These are phyloP conservation scores for Napeogenes inachia DNA, from an alignment of 2,888 invertebrate genomes.

Conservation along the genomic window DNA sequence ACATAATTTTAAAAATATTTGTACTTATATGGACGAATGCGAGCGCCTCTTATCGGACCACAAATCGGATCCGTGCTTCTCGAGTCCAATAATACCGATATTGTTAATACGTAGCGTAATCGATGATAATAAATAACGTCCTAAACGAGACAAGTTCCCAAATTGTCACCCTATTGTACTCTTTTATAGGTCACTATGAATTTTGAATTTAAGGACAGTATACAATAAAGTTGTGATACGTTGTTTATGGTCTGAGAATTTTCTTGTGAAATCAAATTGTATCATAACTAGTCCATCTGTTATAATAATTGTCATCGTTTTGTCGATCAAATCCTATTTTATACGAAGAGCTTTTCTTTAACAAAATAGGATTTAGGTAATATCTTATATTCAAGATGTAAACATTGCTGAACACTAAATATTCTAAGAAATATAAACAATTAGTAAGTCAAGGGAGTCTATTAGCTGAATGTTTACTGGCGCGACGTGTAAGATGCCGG, in stretches of 20 bases:
- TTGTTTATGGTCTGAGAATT: background rate
- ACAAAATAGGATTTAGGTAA: too few species aligned
- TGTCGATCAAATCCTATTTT: background rate
- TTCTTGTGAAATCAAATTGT: constrained; percentile 16
- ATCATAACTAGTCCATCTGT: constrained; percentile 11
- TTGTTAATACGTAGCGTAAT: constrained; percentile 26
- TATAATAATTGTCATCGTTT: constrained; percentile 5
- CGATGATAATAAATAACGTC: constrained; percentile 32
- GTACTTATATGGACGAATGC: too few species aligned
- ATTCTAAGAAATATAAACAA: background rate
- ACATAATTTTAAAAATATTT: too few species aligned
- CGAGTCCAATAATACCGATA: constrained; percentile 31
- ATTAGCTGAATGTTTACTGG: constrained; percentile 3
- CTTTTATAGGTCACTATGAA: constrained; percentile 5
- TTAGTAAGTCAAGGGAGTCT: constrained; percentile 7
- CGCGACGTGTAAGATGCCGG: background rate
- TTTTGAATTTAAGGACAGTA: constrained; percentile 10
- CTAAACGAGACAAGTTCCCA: constrained; percentile 35
- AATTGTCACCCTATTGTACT: constrained; percentile 34
- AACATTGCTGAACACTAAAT: background rate
- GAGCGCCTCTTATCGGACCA: constrained; percentile 11
- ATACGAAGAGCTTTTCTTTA: background rate
- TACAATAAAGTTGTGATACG: constrained; percentile 1
- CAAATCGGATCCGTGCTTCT: constrained; percentile 20
- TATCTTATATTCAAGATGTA: too few species aligned